A percentile compares a stretch with the other conserved stretches of the same genome.
Evolutionary conservation across 2,113 vertebrate species (phyloP).

Genomic region (Haemorhous mexicanus): DNA sequence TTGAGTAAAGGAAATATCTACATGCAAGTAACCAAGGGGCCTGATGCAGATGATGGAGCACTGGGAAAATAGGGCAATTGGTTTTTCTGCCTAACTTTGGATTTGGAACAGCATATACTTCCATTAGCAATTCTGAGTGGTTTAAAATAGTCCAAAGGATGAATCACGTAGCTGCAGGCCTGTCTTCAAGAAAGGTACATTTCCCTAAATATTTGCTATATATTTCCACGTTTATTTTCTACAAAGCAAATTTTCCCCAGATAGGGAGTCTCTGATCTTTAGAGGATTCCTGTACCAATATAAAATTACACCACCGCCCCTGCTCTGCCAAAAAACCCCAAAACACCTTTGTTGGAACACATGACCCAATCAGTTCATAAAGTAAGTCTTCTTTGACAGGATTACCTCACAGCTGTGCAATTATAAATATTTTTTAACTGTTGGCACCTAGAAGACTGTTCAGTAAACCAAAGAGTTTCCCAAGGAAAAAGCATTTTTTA

Average conservation of each 20-base stretch:
- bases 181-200: background rate
- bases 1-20: background rate
- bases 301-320: background rate
- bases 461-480: background rate
- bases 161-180: background rate
- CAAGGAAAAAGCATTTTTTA: background rate
- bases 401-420: background rate
- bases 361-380: background rate
- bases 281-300: background rate
- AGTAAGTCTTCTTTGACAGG: background rate
- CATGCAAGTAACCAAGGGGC: accelerated
- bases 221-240: background rate
- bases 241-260: background rate
- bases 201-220: background rate
- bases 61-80: background rate
- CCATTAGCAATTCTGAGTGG: background rate
- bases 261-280: background rate
- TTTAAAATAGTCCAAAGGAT: background rate
- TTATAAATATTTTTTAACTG: background rate
- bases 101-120: background rate
- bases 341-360: background rate
- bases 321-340: background rate
- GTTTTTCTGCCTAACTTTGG: background rate
- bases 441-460: background rate
- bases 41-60: background rate